phyloP scores from a whole-genome alignment of 2,797 vertebrate genomes.

The Macrochelys suwanniensis region DNA sequence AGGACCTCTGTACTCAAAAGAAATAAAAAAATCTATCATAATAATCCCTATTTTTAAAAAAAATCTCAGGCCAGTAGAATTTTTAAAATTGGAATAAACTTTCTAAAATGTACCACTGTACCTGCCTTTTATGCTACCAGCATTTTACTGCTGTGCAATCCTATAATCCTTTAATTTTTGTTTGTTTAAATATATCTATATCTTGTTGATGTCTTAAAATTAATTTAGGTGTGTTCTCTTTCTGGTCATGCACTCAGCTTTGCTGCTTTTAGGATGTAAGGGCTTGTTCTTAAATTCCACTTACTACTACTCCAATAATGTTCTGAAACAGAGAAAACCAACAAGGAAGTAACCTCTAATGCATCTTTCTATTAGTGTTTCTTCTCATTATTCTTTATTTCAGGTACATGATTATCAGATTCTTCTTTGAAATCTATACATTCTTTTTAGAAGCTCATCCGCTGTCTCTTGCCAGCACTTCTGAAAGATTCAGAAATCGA shows the following conservation, averaged over 20 bases:
- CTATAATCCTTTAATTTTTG: background rate
- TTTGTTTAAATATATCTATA: background rate
- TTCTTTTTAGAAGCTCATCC: background rate
- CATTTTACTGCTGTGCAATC: background rate
- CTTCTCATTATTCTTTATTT: background rate
- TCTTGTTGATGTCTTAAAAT: background rate
- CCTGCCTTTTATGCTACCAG: background rate
- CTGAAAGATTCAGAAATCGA: background rate
- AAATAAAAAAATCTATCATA: background rate
- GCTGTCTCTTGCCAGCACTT: background rate
- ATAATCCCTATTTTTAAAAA: background rate
- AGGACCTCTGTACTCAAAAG: no score
- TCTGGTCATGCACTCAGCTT: background rate
- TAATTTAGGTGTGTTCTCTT: background rate
- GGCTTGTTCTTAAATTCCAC: background rate
- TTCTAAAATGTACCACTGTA: background rate
- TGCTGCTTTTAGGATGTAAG: background rate
- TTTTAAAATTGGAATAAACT: background rate
- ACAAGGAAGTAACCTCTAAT: background rate
- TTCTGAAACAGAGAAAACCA: background rate
- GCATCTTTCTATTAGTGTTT: background rate
- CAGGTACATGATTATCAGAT: background rate
- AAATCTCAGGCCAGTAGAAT: background rate
- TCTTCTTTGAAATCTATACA: background rate
- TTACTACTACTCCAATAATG: background rate